These are phyloP conservation scores for Chaetodon trifascialis DNA, from an alignment of 2,113 vertebrate genomes.

Conservation along the genomic window DNA sequence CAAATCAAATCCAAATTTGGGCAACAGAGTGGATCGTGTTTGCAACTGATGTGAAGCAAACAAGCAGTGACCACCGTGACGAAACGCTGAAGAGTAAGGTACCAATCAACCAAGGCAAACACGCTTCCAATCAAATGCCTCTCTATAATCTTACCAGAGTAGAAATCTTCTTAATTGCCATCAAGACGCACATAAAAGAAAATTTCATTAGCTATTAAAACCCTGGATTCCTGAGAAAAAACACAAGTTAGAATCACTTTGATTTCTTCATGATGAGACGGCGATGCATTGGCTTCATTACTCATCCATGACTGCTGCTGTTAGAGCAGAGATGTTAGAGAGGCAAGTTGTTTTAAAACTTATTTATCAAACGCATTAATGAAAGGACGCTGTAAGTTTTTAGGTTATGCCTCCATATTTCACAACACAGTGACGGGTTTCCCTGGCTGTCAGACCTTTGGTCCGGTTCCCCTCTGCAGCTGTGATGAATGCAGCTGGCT, in stretches of 20 bases:
- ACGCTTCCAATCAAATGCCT: background rate
- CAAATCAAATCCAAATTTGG: slow-evolving; percentile 4
- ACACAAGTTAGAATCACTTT: background rate
- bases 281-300: background rate
- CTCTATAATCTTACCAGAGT: background rate
- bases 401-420: background rate
- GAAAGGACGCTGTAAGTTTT: background rate
- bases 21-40: background rate
- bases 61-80: too few species aligned
- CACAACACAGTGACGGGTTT: slow-evolving; percentile 4
- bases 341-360: background rate
- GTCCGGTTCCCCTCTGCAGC: slow-evolving; percentile 24
- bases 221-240: background rate
- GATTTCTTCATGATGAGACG: background rate
- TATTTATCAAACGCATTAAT: background rate
- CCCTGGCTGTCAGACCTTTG: slow-evolving; percentile 18
- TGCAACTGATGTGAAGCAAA: slow-evolving; percentile 1
- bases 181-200: background rate
- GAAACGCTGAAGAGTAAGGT: background rate
- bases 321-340: background rate
- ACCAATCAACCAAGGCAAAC: background rate
- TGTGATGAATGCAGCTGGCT: slow-evolving; percentile 54
- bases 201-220: background rate
- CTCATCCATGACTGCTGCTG: background rate
- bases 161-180: background rate